Conservation (phyloP, 1,140 invertebrate genomes). For the Pomacea maculata region DNA sequence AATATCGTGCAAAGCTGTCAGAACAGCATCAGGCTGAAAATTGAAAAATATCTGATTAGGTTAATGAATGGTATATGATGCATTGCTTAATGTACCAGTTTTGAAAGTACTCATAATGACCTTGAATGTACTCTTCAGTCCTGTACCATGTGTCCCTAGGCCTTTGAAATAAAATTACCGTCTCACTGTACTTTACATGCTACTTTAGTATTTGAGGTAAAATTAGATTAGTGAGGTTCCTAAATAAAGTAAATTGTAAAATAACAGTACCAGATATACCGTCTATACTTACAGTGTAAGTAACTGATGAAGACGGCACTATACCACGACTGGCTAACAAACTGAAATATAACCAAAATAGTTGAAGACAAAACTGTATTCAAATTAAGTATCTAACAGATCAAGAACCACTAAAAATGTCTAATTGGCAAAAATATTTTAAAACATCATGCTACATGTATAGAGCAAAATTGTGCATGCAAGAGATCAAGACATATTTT, state of each 20-base stretch:
- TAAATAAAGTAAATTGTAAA: too few species aligned
- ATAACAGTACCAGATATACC: too few species aligned
- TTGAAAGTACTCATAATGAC: too few species aligned
- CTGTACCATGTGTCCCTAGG: background rate
- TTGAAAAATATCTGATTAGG: background rate
- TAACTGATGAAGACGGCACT: background rate
- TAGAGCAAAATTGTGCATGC: background rate
- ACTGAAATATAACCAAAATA: background rate
- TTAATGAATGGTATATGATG: background rate
- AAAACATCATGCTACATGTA: background rate
- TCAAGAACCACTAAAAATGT: background rate
- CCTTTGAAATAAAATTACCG: too few species aligned
- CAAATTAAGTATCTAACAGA: background rate
- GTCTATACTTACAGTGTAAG: background rate
- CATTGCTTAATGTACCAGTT: too few species aligned
- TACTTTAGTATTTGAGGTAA: background rate
- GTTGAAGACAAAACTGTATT: background rate
- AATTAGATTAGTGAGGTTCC: background rate
- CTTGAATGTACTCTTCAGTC: background rate
- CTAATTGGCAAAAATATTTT: background rate
- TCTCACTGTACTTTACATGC: too few species aligned
- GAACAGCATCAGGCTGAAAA: background rate
- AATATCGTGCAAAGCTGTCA: background rate
- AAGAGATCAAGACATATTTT: background rate
- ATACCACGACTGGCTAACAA: background rate